Conservation (phyloP, 2,113 vertebrate genomes). For the Catharus minimus region DNA sequence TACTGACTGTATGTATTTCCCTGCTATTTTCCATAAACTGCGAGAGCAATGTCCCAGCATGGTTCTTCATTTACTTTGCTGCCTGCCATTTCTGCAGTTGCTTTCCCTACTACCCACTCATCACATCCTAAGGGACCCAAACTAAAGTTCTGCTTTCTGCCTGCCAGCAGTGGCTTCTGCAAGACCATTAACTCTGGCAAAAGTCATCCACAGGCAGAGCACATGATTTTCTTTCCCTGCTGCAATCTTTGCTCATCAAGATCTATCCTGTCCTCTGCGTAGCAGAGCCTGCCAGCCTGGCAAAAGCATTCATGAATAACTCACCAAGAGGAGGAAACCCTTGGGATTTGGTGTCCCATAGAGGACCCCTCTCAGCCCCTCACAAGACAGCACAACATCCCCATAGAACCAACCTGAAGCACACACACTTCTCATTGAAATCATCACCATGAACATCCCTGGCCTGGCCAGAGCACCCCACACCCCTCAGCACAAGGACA, state of each 20-base stretch:
- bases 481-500: rapidly evolving
- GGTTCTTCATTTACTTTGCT: background rate
- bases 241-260: background rate
- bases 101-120: background rate
- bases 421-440: background rate
- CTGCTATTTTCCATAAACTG: background rate
- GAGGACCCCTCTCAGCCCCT: background rate
- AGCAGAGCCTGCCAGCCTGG: background rate
- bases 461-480: background rate
- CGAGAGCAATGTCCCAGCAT: background rate
- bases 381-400: too few species aligned
- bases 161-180: background rate
- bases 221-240: background rate
- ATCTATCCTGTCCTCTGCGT: background rate
- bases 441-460: rapidly evolving
- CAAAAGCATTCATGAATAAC: rapidly evolving
- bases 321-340: background rate
- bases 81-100: rapidly evolving
- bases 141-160: background rate
- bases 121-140: background rate
- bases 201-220: background rate
- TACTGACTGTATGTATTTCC: background rate
- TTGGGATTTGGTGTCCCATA: background rate
- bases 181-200: background rate
- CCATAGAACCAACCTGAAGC: background rate